A percentile compares a stretch with the other conserved stretches of the same genome.
phyloP scores from a whole-genome alignment of 2,888 invertebrate genomes.

The Drosophila differens region DNA sequence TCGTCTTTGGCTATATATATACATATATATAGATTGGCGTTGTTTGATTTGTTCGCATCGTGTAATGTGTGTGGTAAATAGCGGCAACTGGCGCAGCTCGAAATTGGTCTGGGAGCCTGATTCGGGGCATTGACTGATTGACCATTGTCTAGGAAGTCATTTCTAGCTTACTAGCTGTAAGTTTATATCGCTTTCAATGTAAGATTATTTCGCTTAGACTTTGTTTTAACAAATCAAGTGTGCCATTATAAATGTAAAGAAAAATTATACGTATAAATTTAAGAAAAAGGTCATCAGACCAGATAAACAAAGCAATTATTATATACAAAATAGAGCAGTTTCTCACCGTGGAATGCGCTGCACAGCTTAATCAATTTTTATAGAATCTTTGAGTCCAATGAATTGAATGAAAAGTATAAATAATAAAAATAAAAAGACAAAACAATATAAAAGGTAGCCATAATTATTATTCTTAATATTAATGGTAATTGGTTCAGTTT shows the following conservation, averaged over 20 bases:
- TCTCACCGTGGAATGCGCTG: background rate
- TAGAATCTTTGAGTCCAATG: background rate
- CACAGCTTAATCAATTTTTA: background rate
- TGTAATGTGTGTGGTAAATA: conserved; percentile 73
- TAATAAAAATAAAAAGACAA: background rate
- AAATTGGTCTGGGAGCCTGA: conserved; percentile 11
- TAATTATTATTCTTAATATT: background rate
- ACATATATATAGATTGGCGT: conserved; percentile 57
- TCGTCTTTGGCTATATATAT: conserved; percentile 41
- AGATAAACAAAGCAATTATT: background rate
- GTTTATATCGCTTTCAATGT: background rate
- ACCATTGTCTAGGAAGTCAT: conserved; percentile 4
- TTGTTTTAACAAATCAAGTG: background rate
- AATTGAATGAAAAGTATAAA: background rate
- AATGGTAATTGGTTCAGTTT: background rate
- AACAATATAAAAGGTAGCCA: background rate
- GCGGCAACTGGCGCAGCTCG: conserved; percentile 50
- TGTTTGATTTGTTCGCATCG: conserved; percentile 64
- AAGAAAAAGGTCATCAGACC: background rate
- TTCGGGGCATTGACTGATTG: conserved; percentile 55
- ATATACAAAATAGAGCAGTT: background rate
- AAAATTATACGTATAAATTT: background rate
- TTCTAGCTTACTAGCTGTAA: background rate
- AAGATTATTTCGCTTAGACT: background rate
- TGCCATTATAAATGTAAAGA: background rate